Evolutionary conservation across 2,888 invertebrate genomes (phyloP), one percentile per base, ranked within the genome.

Genomic region (Arge pagana): DNA sequence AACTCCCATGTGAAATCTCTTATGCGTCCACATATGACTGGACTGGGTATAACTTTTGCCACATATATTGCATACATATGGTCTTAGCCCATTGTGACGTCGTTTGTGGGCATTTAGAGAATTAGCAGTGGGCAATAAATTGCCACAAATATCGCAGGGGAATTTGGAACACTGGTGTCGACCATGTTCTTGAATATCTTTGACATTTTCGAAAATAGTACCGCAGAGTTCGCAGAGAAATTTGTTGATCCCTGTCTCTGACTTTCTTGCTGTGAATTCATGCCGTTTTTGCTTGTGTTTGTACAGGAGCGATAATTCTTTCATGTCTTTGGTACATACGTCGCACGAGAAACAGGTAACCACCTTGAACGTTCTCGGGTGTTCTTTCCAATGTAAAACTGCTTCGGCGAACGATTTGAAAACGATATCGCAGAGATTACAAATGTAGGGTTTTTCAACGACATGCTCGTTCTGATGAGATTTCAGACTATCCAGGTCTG

Each of bases 1-100:
- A 0, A 85, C 83, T 4, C 84, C 84, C 83, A 83, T 83, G 68
- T 85, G 85, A 60, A 85, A 85, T 57, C 85, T 76, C 70, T 84
- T 81, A 63, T 85, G 85, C 50, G 85, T 85, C 83, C 84, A 84
- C 61, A 85, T 76, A 65, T 85, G 85, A 45, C 84, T 84, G 0
- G 84, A 84, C 65, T 85, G 85, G 0, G 85, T 67, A 48, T 72
- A 72, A 43, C 71, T 70, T 39, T 72, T 72, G 8, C 70, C 72
- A 41, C 72, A 72, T 24, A 72, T 70, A 24, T 70, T 70, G 18
- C 72, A 72, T 19, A 68, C 67, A 19, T 67, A 72, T 4, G 72
- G 72, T 7, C 70, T 57, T 11, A 72, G 48, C 2, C 72, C 72
- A 10, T 64, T 72, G 53, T 72, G 72, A 31, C 71, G 61, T 49